Base-by-base conservation (phyloP, 37 sponge, comb jelly and placozoan genomes). In the Diacarnus erythraeanus region DNA sequence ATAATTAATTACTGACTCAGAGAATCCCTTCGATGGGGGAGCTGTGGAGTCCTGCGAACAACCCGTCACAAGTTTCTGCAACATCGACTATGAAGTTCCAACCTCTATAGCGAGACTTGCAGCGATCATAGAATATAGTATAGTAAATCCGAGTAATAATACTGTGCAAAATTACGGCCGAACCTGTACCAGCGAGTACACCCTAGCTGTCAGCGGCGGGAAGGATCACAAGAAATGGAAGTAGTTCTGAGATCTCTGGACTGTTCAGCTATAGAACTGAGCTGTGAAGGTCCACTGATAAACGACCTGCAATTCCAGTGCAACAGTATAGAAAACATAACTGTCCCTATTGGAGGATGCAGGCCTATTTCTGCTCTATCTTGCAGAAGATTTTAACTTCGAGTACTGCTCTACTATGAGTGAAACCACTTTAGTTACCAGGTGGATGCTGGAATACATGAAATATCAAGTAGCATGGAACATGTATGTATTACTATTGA, bases 361-460 rank as follows among this genome's bases (percentile, higher is more conserved):
- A 69, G 34, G 18, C 57, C 79, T 39, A 38, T 79, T 26, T 38
- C 79, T 29, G 69, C 64, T 33, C 40, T n/a, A n/a, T n/a, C n/a
- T 41, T 5, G 6, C 21, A 56, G 77, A 6, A 23, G 65, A 38
- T 61, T 38, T 57, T 22, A 23, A 68, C 5, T 65, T 79, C 47
- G 44, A 51, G 23, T 0, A 30, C 18, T 79, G 79, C 54, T 42
- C 69, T 0, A 23, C 29, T 21, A n/a, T n/a, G n/a, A 30, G 39
- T 36, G 18, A 42, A 23, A 41, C 42, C 6, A 33, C 34, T 12
- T 3, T 27, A 15, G 57, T 79, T 6, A 79, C 79, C 2, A 31
- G 8, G 2, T 79, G 79, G 79, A 79, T 79, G 79, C 31, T 51
- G 23, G 79, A 79, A 33, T 42, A 57, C 38, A 6, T 79, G 57